These are phyloP conservation scores for Pterocles orientalis DNA, from an alignment of 2,113 vertebrate genomes.

Conservation along the genomic window DNA sequence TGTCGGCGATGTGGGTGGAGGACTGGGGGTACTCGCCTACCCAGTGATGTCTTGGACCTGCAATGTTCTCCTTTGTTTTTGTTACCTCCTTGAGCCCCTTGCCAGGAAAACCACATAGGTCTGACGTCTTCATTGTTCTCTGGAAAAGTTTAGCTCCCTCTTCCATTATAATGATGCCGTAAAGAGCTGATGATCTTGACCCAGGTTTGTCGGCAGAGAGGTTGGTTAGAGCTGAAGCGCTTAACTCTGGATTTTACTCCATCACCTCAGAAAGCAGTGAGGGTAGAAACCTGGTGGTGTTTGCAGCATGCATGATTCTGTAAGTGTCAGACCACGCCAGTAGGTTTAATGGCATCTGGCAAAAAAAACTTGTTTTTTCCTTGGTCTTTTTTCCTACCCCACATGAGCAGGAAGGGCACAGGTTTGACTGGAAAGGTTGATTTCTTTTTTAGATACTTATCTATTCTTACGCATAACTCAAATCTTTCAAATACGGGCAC, in stretches of 20 bases:
- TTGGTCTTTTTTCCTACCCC: background rate
- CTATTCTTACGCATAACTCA: background rate
- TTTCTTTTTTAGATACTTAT: background rate
- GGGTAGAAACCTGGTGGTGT: accelerated
- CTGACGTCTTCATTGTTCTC: background rate
- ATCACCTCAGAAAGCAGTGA: background rate
- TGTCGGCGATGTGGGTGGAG: background rate
- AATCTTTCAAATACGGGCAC: background rate
- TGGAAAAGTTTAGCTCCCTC: background rate
- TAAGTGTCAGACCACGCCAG: background rate
- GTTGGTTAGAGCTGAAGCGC: background rate
- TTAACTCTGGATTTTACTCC: background rate
- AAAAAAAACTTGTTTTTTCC: background rate
- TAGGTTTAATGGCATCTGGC: background rate
- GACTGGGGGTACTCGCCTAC: background rate
- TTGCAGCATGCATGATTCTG: accelerated
- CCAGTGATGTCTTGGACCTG: background rate
- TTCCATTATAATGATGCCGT: background rate
- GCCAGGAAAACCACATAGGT: background rate
- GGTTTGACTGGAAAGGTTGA: background rate
- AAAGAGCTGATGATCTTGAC: background rate
- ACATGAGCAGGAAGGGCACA: background rate
- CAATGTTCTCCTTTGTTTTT: background rate
- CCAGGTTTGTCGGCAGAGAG: background rate
- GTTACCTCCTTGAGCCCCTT: background rate